Conservation (phyloP, 2,113 vertebrate genomes). For the Alectura lathami region DNA sequence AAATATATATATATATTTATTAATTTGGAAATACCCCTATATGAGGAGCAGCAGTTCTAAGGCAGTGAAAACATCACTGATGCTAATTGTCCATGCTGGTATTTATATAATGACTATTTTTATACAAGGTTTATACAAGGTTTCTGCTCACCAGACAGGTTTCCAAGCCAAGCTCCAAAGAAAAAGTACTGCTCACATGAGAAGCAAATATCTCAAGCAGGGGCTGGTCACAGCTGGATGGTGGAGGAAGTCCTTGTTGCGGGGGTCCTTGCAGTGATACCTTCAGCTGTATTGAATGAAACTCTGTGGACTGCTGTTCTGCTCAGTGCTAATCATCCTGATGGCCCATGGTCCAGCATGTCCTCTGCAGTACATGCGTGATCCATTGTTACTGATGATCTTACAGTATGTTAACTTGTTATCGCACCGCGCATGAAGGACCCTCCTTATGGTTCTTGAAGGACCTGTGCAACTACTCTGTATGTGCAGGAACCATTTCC, state of each 20-base stretch:
- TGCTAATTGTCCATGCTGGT: background rate
- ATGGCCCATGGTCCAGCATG: background rate
- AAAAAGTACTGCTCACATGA: background rate
- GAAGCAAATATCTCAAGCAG: background rate
- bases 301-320: background rate
- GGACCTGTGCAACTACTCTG: background rate
- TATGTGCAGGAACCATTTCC: background rate
- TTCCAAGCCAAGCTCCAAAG: background rate
- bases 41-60: background rate
- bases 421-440: background rate
- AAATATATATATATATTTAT: too few species aligned
- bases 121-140: background rate
- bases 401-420: background rate
- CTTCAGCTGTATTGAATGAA: background rate
- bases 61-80: background rate
- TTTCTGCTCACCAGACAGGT: background rate
- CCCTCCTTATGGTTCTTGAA: too few species aligned
- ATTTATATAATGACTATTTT: background rate
- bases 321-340: background rate
- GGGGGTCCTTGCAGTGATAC: background rate
- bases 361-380: background rate
- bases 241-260: background rate
- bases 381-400: background rate
- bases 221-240: background rate
- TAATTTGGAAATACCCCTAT: background rate